Percentiles rank a stretch among this genome's conserved stretches.
Evolutionary conservation across 2,113 vertebrate genomes (phyloP).

Genomic region (Elachura formosa): DNA sequence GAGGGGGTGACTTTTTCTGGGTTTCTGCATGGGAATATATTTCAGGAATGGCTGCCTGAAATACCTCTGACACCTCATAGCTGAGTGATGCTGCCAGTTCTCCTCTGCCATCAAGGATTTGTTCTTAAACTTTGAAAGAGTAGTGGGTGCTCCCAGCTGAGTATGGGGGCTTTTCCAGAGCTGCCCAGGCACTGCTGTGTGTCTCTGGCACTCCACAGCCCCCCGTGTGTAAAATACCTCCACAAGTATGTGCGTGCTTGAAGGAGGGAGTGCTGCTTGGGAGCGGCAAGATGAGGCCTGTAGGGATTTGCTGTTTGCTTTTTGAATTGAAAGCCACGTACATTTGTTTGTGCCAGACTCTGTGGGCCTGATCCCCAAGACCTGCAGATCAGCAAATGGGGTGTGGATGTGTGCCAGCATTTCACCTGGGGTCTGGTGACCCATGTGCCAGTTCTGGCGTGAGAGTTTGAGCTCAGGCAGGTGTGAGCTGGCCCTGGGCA

Average conservation of each 20-base stretch:
- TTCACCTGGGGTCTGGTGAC: neutral
- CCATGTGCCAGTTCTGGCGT: neutral
- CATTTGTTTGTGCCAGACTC: neutral
- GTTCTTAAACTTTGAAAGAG: neutral
- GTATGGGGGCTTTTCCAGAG: neutral
- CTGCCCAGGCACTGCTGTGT: neutral
- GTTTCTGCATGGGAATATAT: slow-evolving; percentile 30
- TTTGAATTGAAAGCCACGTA: accelerated
- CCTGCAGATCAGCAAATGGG: neutral
- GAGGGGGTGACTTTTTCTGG: slow-evolving; percentile 35
- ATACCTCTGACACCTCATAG: neutral
- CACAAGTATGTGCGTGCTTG: accelerated
- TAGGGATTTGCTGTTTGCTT: neutral
- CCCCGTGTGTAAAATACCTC: neutral
- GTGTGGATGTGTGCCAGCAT: neutral
- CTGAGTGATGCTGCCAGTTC: neutral
- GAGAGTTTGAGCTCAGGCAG: neutral
- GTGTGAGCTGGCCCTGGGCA: neutral
- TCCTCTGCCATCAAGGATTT: neutral
- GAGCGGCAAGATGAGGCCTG: neutral
- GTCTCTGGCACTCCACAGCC: neutral
- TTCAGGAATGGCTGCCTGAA: slow-evolving; percentile 12
- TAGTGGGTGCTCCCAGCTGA: neutral
- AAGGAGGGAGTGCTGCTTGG: neutral
- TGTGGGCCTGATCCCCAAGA: neutral